Evolutionary conservation across 2,888 invertebrate genomes (phyloP).

Genomic region (Timema cristinae): DNA sequence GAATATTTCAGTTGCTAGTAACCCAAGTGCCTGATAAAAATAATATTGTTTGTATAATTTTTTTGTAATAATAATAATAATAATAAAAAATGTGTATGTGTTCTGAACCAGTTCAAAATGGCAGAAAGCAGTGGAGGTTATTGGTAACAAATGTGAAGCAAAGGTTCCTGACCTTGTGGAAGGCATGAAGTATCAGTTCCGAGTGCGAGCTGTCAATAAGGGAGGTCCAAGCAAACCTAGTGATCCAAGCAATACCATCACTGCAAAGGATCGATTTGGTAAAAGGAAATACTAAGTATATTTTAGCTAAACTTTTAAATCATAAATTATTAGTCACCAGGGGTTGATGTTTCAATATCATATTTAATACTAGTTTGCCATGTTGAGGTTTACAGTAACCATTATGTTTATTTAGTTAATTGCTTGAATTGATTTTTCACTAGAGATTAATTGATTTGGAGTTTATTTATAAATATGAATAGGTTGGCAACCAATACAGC

Average conservation of each 20-base stretch:
- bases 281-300: slow-evolving; percentile 32
- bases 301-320: not conserved
- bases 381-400: no score
- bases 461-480: no score
- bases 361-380: not conserved
- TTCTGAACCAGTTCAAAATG: slow-evolving; percentile 66
- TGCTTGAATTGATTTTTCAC: no score
- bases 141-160: slow-evolving; percentile 81
- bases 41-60: not conserved
- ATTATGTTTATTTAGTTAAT: no score
- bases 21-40: no score
- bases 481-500: not conserved
- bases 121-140: slow-evolving; percentile 85
- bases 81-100: not conserved
- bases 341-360: not conserved
- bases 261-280: slow-evolving; percentile 81
- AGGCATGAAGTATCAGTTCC: slow-evolving; percentile 93
- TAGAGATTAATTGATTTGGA: no score
- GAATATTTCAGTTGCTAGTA: no score
- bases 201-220: slow-evolving; percentile 91
- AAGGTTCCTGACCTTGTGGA: slow-evolving; percentile 86
- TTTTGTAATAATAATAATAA: not conserved
- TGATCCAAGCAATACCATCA: slow-evolving; percentile 73
- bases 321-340: not conserved
- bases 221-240: slow-evolving; percentile 86